phyloP scores from a whole-genome alignment of 2,888 invertebrate species.

The Drosophila barbarae region DNA sequence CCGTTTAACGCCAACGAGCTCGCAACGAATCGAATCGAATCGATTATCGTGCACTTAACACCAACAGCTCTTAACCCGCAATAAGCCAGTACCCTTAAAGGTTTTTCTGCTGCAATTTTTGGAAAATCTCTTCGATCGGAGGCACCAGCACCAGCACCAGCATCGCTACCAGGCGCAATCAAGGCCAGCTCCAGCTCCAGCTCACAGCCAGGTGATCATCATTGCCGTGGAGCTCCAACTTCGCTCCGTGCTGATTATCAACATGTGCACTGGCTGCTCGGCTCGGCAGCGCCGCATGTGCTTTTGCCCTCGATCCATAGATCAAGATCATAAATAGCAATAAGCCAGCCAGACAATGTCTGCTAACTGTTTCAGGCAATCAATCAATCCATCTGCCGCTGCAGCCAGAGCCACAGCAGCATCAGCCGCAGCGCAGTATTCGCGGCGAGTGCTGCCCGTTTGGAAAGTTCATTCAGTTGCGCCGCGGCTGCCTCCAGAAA shows the following conservation, averaged over 20 bases:
- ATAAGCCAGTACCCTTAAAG: slow-evolving; percentile 60
- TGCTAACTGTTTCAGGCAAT: slow-evolving; percentile 78
- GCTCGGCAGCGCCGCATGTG: slow-evolving; percentile 64
- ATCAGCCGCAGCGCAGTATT: slow-evolving; percentile 19
- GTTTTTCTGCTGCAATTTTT: slow-evolving; percentile 65
- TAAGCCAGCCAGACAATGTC: slow-evolving; percentile 73
- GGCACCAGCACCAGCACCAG: slow-evolving; percentile 14
- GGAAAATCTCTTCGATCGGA: slow-evolving; percentile 65
- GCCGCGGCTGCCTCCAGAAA: slow-evolving; percentile 49
- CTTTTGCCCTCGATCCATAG: slow-evolving; percentile 78
- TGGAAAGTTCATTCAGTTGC: slow-evolving; percentile 74
- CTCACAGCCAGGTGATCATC: slow-evolving; percentile 25
- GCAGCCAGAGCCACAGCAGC: slow-evolving; percentile 35
- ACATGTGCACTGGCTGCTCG: slow-evolving; percentile 66
- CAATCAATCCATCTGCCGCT: slow-evolving; percentile 74
- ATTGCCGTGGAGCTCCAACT: slow-evolving; percentile 8
- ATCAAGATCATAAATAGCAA: slow-evolving; percentile 79
- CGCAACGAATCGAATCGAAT: slow-evolving; percentile 70
- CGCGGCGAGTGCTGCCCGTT: slow-evolving; percentile 58
- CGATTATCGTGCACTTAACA: slow-evolving; percentile 74
- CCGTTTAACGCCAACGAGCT: slow-evolving; percentile 69
- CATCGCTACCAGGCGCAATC: slow-evolving; percentile 24
- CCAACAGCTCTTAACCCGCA: slow-evolving; percentile 69
- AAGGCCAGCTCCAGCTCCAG: slow-evolving; percentile 33
- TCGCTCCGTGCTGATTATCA: slow-evolving; percentile 64